These are phyloP conservation scores for Amphipoea oculea DNA, from an alignment of 2,888 invertebrate genomes.

Conservation along the genomic window DNA sequence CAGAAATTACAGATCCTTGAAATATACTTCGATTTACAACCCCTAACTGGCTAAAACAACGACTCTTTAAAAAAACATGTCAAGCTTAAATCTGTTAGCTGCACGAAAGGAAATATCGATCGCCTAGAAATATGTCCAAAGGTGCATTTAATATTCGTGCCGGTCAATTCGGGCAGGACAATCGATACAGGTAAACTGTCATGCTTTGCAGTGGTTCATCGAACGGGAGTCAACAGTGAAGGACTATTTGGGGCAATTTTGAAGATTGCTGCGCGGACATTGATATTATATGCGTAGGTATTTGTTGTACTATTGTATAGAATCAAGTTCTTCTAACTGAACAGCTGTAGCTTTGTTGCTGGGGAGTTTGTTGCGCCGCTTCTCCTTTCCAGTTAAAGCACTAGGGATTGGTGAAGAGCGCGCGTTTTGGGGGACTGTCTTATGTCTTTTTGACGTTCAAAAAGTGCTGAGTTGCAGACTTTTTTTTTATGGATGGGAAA, in stretches of 20 bases:
- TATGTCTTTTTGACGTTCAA: background rate
- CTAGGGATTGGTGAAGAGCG: too few relatives aligned
- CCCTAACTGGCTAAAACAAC: background rate
- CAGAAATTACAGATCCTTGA: background rate
- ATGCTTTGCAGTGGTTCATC: conserved; percentile 44
- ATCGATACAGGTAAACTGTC: conserved; percentile 65
- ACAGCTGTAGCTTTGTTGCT: background rate
- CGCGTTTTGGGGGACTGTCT: too few relatives aligned
- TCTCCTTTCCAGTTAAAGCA: background rate
- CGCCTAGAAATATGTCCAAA: conserved; percentile 69
- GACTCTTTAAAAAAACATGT: conserved; percentile 45
- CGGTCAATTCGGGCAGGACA: conserved; percentile 65
- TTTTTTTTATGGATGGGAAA: too few relatives aligned
- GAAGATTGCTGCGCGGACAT: background rate
- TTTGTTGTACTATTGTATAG: background rate
- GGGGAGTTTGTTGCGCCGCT: too few relatives aligned
- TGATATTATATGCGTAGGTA: background rate
- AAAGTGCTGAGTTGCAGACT: background rate
- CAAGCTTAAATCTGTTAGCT: conserved; percentile 54
- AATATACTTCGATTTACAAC: conserved; percentile 22
- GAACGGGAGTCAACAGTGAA: conserved; percentile 22
- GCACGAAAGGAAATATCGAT: conserved; percentile 68
- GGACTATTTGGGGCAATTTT: conserved; percentile 36
- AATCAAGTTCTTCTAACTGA: background rate
- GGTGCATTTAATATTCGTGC: conserved; percentile 74